Conservation (phyloP, 2,113 vertebrate species). For the Xerus inauris region DNA sequence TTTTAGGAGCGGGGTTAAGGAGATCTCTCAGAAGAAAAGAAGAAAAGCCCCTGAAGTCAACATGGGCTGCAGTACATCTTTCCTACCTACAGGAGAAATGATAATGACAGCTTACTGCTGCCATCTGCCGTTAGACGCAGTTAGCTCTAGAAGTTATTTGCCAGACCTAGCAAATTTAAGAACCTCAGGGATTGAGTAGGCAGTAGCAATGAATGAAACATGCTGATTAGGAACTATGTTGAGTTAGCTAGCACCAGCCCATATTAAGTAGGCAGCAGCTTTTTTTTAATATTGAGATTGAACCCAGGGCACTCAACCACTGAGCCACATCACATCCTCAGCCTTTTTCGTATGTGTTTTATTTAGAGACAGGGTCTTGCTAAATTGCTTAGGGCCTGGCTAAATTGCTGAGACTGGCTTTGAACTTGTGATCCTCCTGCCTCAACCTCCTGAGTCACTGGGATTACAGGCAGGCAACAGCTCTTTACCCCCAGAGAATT, state of each 20-base stretch:
- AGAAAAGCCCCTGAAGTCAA: background rate
- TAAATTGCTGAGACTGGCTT: too few species aligned
- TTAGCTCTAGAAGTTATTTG: background rate
- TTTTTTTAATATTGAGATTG: too few species aligned
- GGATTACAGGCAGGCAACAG: background rate
- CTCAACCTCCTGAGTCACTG: too few species aligned
- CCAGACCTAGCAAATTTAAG: background rate
- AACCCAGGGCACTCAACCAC: too few species aligned
- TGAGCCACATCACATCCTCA: too few species aligned
- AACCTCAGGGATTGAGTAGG: background rate
- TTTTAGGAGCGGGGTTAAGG: background rate
- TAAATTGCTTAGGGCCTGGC: too few species aligned
- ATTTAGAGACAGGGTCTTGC: too few species aligned
- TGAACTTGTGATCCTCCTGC: too few species aligned
- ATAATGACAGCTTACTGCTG: slow-evolving; percentile 26
- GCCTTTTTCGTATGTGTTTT: too few species aligned
- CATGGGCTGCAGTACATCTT: background rate
- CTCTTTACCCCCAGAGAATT: slow-evolving; percentile 9
- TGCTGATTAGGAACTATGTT: background rate
- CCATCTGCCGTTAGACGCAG: slow-evolving; percentile 57
- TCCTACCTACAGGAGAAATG: background rate
- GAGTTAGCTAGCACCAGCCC: slow-evolving; percentile 9
- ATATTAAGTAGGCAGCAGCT: background rate
- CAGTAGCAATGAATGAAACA: background rate
- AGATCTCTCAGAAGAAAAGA: background rate